phyloP scores from a whole-genome alignment of 2,113 vertebrate genomes.

The Antechinus stuartii region DNA sequence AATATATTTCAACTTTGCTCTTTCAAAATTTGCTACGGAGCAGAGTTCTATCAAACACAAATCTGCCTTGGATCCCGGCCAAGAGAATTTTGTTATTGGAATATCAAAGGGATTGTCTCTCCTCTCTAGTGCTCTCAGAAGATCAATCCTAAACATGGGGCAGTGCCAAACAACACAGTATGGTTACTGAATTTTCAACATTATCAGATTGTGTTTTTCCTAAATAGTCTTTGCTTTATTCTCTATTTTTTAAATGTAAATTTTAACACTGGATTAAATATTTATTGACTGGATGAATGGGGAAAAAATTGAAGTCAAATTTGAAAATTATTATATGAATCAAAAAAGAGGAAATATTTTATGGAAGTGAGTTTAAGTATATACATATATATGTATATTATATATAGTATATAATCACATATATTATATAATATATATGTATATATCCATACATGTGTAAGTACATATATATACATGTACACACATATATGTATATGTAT shows the following conservation, averaged over 20 bases:
- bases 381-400: too few species aligned
- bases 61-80: not conserved
- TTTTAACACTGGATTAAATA: not conserved
- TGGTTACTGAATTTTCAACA: not conserved
- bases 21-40: not conserved
- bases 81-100: not conserved
- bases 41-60: not conserved
- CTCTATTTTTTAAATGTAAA: not conserved
- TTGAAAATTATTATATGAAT: not conserved
- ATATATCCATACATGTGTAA: too few species aligned
- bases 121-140: not conserved
- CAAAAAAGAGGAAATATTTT: not conserved
- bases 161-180: not conserved
- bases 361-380: not conserved
- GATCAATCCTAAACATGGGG: not conserved
- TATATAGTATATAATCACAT: too few species aligned
- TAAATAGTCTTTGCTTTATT: not conserved
- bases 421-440: too few species aligned
- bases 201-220: not conserved
- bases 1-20: not conserved
- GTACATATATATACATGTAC: too few species aligned
- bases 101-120: not conserved
- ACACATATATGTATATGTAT: too few species aligned
- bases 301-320: not conserved
- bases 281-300: not conserved